Conservation (phyloP, 2,113 vertebrate species). For the Leiothrix lutea region DNA sequence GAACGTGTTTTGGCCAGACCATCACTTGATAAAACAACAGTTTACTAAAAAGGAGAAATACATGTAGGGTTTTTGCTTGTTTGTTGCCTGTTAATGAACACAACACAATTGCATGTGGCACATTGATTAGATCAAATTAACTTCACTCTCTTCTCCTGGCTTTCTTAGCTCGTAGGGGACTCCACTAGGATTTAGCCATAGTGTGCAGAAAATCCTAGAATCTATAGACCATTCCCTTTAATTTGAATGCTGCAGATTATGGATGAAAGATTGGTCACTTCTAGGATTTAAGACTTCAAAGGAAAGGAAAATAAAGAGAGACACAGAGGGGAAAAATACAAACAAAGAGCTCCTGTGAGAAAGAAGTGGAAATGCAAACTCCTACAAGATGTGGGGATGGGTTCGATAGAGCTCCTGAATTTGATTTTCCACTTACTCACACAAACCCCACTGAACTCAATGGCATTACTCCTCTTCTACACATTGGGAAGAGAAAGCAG, state of each 20-base stretch:
- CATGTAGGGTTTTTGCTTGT: slow-evolving; percentile 8
- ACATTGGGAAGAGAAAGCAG: not conserved
- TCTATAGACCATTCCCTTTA: slow-evolving; percentile 79
- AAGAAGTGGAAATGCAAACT: slow-evolving; percentile 36
- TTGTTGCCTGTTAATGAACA: slow-evolving; percentile 64
- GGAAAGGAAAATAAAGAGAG: slow-evolving; percentile 71
- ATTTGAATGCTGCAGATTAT: slow-evolving; percentile 83
- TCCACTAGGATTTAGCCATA: slow-evolving; percentile 73
- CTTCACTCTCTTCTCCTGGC: slow-evolving; percentile 68
- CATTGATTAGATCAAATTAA: slow-evolving; percentile 78
- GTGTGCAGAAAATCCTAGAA: slow-evolving; percentile 79
- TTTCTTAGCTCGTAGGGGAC: slow-evolving; percentile 72
- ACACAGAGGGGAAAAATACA: slow-evolving; percentile 63
- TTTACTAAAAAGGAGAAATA: not conserved
- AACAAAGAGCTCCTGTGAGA: slow-evolving; percentile 59
- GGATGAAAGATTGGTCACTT: slow-evolving; percentile 83
- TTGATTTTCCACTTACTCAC: not conserved
- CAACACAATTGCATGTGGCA: slow-evolving; percentile 63
- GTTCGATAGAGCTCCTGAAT: not conserved
- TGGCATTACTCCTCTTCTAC: not conserved
- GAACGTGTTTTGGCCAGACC: not conserved
- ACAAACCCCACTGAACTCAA: not conserved
- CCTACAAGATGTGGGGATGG: not conserved
- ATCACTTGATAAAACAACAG: not conserved
- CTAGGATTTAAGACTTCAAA: slow-evolving; percentile 81